Conservation (phyloP, 1,140 invertebrate species). For the Aphidius ervi region DNA sequence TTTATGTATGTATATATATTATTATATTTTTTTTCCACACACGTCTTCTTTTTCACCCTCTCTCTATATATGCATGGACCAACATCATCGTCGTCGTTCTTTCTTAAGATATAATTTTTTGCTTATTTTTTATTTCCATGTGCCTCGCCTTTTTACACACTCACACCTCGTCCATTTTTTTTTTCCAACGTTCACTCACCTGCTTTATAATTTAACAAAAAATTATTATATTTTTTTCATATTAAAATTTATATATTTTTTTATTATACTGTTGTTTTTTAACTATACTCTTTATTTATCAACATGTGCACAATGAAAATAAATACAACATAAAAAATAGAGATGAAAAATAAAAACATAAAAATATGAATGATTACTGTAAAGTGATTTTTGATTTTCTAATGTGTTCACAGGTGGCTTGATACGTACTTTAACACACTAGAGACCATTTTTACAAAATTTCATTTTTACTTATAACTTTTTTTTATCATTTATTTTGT, state of each 20-base stretch:
- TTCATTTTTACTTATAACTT: no score
- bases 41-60: slow-evolving; percentile 4
- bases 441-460: no score
- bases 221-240: no score
- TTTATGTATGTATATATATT: neutral
- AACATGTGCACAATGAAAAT: neutral
- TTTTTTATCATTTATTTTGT: no score
- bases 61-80: no score
- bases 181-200: slow-evolving; percentile 26
- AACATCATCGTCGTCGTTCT: slow-evolving; percentile 2
- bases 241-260: neutral
- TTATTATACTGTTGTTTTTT: neutral
- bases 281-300: slow-evolving; percentile 2
- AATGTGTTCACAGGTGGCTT: slow-evolving; percentile 11
- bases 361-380: neutral
- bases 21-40: neutral
- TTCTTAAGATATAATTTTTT: slow-evolving; percentile 7
- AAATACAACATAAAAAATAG: neutral
- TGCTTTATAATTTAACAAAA: slow-evolving; percentile 17
- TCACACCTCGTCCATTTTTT: slow-evolving; percentile 8
- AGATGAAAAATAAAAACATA: no score
- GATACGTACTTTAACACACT: no score
- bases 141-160: neutral
- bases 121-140: slow-evolving; percentile 3
- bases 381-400: slow-evolving; percentile 4